Conservation (phyloP, 1,140 invertebrate genomes). For the Trachymyrmex cornetzi region DNA sequence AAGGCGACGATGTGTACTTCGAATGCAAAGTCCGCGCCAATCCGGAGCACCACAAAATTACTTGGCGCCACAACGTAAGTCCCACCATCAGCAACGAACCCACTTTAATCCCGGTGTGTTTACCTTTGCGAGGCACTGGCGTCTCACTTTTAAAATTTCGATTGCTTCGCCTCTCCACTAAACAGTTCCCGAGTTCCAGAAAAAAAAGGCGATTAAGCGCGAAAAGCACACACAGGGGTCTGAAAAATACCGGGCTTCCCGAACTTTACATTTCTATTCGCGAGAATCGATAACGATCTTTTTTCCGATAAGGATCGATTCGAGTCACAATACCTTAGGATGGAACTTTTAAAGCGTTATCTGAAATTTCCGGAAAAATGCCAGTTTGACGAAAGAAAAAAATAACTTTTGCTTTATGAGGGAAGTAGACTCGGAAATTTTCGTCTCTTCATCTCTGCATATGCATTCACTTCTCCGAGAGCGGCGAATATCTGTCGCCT, state of each 20-base stretch:
- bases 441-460: constrained; percentile 17
- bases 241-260: neutral
- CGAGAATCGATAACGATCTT: constrained; percentile 1
- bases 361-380: neutral
- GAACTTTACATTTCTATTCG: constrained; percentile 5
- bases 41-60: constrained; percentile 93
- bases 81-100: neutral
- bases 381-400: neutral
- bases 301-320: constrained; percentile 31
- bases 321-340: constrained; percentile 11
- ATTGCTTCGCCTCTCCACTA: neutral
- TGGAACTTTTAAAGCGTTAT: constrained; percentile 1
- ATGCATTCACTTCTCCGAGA: neutral
- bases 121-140: neutral
- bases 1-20: constrained; percentile 97
- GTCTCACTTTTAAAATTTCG: constrained; percentile 21
- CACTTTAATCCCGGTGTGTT: constrained; percentile 14
- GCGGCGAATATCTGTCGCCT: constrained; percentile 8
- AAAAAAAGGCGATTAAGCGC: constrained; percentile 5
- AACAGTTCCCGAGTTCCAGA: neutral
- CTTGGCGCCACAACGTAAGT: constrained; percentile 96
- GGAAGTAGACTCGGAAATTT: neutral
- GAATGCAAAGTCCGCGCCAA: constrained; percentile 96
- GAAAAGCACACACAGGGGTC: neutral
- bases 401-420: neutral